Evolutionary conservation across 2,888 invertebrate genomes (phyloP), one percentile per base, ranked within the genome.

Genomic region (Leucoma salicis): DNA sequence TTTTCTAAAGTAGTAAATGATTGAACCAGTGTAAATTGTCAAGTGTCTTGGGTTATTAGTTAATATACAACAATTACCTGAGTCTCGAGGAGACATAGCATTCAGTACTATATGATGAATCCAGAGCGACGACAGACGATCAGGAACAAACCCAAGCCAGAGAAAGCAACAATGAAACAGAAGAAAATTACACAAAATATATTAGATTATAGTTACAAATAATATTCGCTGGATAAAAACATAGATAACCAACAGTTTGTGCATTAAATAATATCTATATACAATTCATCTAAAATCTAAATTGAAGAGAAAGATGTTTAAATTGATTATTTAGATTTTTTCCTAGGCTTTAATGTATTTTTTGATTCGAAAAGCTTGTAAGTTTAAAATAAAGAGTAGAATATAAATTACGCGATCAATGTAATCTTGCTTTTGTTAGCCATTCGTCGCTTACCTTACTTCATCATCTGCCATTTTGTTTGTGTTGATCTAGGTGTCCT

Each of bases 391-490:
- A n/a, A n/a, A n/a, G n/a, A n/a, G n/a, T n/a, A n/a, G n/a, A n/a
- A n/a, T n/a, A n/a, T n/a, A n/a, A n/a, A n/a, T n/a, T n/a, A n/a
- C n/a, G n/a, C n/a, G n/a, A n/a, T n/a, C n/a, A n/a, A n/a, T n/a
- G n/a, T n/a, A n/a, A n/a, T n/a, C n/a, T n/a, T n/a, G n/a, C n/a
- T n/a, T n/a, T n/a, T n/a, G n/a, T n/a, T n/a, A n/a, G n/a, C n/a
- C n/a, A n/a, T n/a, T n/a, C n/a, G n/a, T n/a, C n/a, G n/a, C 95
- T 90, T 92, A 96, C 96, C 96, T 95, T 92, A 96, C 96, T 92
- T 96, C 96, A 93, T 96, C 96, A 93, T 96, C 96, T 92, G 96
- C 96, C 96, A 96, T 96, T 91, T 81, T 95, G 91, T 71, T 61
- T 82, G 76, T 87, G 85, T 90, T 89, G 82, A 74, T 78, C 82